These are phyloP conservation scores for Sminthurides aquaticus DNA, from an alignment of 2,888 invertebrate species.

Conservation along the genomic window DNA sequence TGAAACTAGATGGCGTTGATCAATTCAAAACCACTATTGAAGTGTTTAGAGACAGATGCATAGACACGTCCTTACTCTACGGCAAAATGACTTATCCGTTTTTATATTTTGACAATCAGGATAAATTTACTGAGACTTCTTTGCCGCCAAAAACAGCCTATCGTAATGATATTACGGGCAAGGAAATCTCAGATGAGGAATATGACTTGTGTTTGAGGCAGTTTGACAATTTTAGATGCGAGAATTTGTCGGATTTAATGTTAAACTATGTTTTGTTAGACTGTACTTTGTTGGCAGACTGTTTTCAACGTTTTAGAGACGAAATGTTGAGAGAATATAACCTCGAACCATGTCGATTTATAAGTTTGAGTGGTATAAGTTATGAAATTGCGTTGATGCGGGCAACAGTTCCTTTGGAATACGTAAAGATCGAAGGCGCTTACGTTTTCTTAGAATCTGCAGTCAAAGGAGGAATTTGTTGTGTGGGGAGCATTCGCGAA, in stretches of 20 bases:
- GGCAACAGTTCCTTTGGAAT: background rate
- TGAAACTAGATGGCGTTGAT: background rate
- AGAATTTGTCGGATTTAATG: background rate
- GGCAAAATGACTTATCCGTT: background rate
- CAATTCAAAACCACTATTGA: background rate
- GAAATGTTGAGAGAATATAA: background rate
- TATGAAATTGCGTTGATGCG: background rate
- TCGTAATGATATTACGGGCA: background rate
- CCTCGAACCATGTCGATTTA: background rate
- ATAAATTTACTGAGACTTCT: background rate
- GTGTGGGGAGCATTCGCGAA: background rate
- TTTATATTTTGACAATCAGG: background rate
- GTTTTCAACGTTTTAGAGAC: background rate
- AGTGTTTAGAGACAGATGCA: background rate
- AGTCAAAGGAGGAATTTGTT: background rate
- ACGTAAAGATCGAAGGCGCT: background rate
- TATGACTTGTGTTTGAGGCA: background rate
- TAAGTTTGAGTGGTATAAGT: background rate
- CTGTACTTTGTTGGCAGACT: background rate
- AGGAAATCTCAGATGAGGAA: background rate
- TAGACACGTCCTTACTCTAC: background rate
- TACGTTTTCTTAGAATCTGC: background rate
- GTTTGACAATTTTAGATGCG: background rate
- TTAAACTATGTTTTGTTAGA: background rate
- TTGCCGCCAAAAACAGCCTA: background rate